Evolutionary conservation across 1,140 invertebrate species (phyloP).

Genomic region (Drosophila nasuta): DNA sequence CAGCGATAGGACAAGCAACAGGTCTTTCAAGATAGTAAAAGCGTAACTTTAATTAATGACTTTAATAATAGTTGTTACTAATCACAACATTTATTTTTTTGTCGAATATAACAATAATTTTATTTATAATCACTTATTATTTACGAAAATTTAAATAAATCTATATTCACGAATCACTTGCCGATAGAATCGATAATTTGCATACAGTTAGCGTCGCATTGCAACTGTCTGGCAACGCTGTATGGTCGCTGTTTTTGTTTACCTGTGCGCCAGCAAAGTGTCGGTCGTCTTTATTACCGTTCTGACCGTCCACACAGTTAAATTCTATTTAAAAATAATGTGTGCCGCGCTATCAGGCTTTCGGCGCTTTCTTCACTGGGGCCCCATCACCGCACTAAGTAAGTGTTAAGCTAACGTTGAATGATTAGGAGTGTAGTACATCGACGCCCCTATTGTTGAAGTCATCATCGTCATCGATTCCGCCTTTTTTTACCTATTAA

Average conservation of each 20-base stretch:
- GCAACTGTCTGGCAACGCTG: constrained; percentile 12
- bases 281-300: constrained; percentile 42
- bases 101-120: too few relatives aligned
- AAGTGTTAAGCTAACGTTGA: constrained; percentile 81
- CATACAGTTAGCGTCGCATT: not conserved
- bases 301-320: constrained; percentile 43
- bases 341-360: constrained; percentile 84
- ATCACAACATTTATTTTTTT: too few relatives aligned
- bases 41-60: not conserved
- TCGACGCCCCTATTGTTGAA: constrained; percentile 5
- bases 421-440: not conserved
- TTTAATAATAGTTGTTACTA: not conserved
- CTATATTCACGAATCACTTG: not conserved
- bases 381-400: constrained; percentile 91
- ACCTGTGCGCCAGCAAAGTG: constrained; percentile 28
- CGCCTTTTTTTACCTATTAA: constrained; percentile 3
- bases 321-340: constrained; percentile 51
- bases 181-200: constrained; percentile 33
- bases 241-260: constrained; percentile 41
- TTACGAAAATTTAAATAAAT: not conserved
- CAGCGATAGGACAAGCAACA: not conserved
- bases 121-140: not conserved
- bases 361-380: constrained; percentile 90
- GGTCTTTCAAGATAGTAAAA: not conserved
- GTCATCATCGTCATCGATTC: constrained; percentile 10